These are phyloP conservation scores for Cacatua alba DNA, from an alignment of 2,113 vertebrate genomes.

Conservation along the genomic window DNA sequence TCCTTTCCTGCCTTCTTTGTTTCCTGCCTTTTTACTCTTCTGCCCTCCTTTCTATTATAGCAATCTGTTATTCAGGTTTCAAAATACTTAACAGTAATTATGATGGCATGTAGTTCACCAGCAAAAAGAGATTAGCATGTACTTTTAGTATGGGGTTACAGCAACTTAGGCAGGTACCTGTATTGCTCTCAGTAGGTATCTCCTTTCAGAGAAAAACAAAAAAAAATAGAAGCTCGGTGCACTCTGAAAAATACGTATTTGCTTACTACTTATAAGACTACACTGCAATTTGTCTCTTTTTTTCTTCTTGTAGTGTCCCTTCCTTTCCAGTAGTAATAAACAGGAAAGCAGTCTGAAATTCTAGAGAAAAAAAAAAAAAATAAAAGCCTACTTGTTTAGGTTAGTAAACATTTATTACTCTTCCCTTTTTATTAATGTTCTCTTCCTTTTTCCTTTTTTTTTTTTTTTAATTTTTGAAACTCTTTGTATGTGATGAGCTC, in stretches of 20 bases:
- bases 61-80: background rate
- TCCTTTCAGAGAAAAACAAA: background rate
- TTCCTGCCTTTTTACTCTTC: background rate
- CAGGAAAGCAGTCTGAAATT: background rate
- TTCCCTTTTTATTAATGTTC: background rate
- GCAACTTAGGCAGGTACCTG: background rate
- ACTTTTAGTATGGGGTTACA: background rate
- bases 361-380: too few relatives aligned
- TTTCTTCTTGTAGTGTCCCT: background rate
- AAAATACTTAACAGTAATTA: background rate
- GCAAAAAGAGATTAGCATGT: background rate
- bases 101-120: background rate
- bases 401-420: background rate
- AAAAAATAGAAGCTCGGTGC: background rate
- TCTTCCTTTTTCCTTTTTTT: background rate
- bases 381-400: background rate
- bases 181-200: background rate
- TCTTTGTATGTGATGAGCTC: background rate
- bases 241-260: background rate
- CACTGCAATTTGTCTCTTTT: rapidly evolving
- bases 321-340: background rate
- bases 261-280: background rate
- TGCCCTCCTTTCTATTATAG: background rate
- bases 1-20: background rate
- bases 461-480: background rate